A percentile compares a stretch with the other conserved stretches of the same genome.
phyloP scores from a whole-genome alignment of 2,113 vertebrate species.

The Neogale vison region DNA sequence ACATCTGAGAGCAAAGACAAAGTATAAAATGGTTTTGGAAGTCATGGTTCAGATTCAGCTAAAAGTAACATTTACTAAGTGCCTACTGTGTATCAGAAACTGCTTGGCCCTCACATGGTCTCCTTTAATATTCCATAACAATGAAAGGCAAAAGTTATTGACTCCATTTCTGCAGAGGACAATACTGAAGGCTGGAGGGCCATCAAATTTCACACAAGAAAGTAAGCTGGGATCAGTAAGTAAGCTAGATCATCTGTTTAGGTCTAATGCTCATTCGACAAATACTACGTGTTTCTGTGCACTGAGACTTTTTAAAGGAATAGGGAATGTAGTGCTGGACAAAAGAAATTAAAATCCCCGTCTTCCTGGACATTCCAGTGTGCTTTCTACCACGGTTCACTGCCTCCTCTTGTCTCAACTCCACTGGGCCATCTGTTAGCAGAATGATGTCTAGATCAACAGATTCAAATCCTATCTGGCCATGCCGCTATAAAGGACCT shows the following conservation, averaged over 20 bases:
- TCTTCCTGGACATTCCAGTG: slow-evolving; percentile 15
- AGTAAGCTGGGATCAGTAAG: not conserved
- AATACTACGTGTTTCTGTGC: not conserved
- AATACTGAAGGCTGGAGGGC: not conserved
- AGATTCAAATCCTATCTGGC: slow-evolving; percentile 13
- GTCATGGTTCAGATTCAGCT: slow-evolving; percentile 10
- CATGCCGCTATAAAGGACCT: not conserved
- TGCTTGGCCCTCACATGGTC: not conserved
- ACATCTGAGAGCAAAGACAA: not conserved
- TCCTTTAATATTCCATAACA: not conserved
- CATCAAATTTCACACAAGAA: slow-evolving; percentile 31
- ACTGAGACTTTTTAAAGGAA: not conserved
- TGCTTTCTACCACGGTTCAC: slow-evolving; percentile 13
- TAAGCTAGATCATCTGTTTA: not conserved
- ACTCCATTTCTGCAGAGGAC: not conserved
- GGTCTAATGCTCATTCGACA: slow-evolving; percentile 26
- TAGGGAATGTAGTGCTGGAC: not conserved
- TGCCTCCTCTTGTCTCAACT: not conserved
- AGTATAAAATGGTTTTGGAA: slow-evolving; percentile 38
- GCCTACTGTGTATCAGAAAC: not conserved
- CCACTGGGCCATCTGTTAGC: slow-evolving; percentile 12
- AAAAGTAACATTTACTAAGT: slow-evolving; percentile 34
- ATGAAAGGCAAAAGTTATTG: not conserved
- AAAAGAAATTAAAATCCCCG: slow-evolving; percentile 33
- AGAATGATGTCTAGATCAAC: slow-evolving; percentile 37